Percentiles rank a stretch among this genome's conserved stretches.
Conservation (phyloP, 2,113 vertebrate species). For the Leucosticte australis region DNA sequence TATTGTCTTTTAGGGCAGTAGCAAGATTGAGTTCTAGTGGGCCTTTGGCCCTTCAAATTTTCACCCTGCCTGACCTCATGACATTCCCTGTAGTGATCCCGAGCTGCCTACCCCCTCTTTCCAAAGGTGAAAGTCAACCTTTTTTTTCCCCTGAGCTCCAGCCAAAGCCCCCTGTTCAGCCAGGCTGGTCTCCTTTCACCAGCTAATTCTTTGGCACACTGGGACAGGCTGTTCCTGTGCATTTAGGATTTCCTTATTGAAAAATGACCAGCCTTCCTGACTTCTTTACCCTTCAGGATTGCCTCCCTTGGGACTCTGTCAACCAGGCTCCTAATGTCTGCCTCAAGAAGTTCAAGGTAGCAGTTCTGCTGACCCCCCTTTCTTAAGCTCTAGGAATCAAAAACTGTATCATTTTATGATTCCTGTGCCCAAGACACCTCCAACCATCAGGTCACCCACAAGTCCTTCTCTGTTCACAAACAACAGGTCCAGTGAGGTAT, state of each 20-base stretch:
- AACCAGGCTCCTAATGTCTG: neutral
- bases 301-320: neutral
- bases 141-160: neutral
- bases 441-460: neutral
- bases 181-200: neutral
- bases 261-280: neutral
- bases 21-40: neutral
- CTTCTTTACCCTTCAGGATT: neutral
- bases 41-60: neutral
- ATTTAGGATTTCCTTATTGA: neutral
- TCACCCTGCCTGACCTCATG: neutral
- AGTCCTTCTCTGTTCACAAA: neutral
- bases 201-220: neutral
- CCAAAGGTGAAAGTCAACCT: neutral
- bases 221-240: neutral
- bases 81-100: neutral
- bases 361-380: neutral
- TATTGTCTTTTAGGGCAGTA: neutral
- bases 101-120: neutral
- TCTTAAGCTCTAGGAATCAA: neutral
- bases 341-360: neutral
- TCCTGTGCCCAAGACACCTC: neutral
- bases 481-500: neutral
- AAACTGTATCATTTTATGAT: neutral
- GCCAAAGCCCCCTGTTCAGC: neutral